Conservation (phyloP, 2,113 vertebrate genomes). For the Anhinga anhinga region DNA sequence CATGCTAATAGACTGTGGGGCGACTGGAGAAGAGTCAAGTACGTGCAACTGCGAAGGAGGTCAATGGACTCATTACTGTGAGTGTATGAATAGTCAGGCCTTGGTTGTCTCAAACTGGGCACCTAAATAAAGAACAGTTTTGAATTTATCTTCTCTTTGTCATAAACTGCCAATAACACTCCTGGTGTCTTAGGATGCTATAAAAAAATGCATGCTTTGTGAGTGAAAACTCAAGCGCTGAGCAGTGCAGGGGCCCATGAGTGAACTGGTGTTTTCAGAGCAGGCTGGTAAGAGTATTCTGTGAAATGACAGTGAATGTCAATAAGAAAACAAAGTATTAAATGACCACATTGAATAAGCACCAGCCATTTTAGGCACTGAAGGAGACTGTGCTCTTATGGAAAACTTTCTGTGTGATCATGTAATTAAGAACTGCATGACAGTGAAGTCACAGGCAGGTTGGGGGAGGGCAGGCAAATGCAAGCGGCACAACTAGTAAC, state of each 20-base stretch:
- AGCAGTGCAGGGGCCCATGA: background rate
- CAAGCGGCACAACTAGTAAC: accelerated
- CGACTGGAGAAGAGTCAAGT: background rate
- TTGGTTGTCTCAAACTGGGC: background rate
- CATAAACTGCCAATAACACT: background rate
- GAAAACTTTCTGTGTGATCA: background rate
- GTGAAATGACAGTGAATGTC: background rate
- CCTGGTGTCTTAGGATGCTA: background rate
- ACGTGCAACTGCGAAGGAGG: background rate
- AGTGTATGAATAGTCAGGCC: background rate
- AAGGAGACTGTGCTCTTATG: background rate
- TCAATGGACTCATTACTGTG: constrained; percentile 27
- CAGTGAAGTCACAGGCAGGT: background rate
- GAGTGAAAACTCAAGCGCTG: background rate
- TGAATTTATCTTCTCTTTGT: constrained; percentile 7
- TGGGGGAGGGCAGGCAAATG: background rate
- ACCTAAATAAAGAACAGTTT: constrained; percentile 33
- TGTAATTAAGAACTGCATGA: background rate
- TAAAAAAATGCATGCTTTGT: constrained; percentile 22
- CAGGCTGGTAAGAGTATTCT: background rate
- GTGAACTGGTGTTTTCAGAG: background rate
- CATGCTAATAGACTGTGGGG: background rate
- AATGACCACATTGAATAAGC: background rate
- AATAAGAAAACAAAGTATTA: background rate
- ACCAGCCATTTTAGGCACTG: background rate